Percentiles rank a stretch among this genome's conserved stretches.
These are phyloP conservation scores for Podilymbus podiceps DNA, from an alignment of 2,113 vertebrate genomes.

Conservation along the genomic window DNA sequence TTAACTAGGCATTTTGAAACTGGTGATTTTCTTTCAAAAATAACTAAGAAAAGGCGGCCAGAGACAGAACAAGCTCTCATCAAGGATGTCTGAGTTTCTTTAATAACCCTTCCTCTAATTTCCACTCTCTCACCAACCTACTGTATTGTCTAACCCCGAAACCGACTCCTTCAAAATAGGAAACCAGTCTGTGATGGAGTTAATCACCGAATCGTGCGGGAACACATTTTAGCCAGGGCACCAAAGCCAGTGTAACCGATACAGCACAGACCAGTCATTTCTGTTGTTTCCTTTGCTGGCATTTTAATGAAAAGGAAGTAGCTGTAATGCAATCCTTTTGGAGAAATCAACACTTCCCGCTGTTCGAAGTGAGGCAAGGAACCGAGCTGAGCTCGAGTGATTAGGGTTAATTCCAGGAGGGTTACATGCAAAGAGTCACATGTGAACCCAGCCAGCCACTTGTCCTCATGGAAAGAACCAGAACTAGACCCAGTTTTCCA, in stretches of 20 bases:
- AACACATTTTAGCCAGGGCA: background rate
- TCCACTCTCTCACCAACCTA: background rate
- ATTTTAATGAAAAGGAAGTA: slow-evolving; percentile 37
- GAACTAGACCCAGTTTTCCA: background rate
- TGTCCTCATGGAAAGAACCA: background rate
- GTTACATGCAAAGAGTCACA: background rate
- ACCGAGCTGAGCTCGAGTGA: background rate
- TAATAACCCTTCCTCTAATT: background rate
- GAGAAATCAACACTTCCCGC: background rate
- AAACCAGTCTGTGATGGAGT: background rate
- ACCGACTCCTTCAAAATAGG: background rate
- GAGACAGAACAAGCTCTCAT: background rate
- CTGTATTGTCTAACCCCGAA: background rate
- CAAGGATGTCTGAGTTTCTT: background rate
- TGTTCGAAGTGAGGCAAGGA: background rate
- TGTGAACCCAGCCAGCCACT: background rate
- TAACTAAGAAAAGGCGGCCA: background rate
- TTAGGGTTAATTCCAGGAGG: background rate
- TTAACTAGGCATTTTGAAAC: background rate
- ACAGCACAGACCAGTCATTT: background rate
- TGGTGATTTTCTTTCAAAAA: background rate
- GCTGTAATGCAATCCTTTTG: slow-evolving; percentile 31
- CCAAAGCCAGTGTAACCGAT: slow-evolving; percentile 11
- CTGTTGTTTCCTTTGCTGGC: slow-evolving; percentile 2
- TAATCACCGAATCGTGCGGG: background rate